Percentiles rank a stretch among this genome's conserved stretches.
These are phyloP conservation scores for Stenchaetothrips biformis DNA, from an alignment of 2,888 invertebrate genomes.

Conservation along the genomic window DNA sequence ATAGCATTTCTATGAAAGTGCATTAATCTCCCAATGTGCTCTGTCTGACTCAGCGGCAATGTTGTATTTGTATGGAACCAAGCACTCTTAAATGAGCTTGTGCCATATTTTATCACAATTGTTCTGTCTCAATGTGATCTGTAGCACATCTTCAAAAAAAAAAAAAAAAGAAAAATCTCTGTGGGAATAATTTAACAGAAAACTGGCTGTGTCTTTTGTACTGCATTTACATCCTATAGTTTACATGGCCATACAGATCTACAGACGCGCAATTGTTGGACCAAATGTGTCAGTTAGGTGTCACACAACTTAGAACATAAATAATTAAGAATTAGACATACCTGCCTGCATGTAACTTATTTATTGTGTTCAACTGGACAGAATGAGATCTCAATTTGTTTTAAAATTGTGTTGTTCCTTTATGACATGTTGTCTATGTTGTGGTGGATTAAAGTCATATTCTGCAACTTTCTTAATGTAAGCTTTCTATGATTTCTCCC, in stretches of 20 bases:
- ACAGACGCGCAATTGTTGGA: neutral
- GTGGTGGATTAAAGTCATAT: conserved; percentile 12
- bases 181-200: too few species aligned
- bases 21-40: too few species aligned
- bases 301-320: conserved; percentile 6
- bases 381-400: conserved; percentile 23
- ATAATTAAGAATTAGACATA: conserved; percentile 25
- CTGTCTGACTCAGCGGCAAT: too few species aligned
- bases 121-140: too few species aligned
- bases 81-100: too few species aligned
- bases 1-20: too few species aligned
- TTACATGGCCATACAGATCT: neutral
- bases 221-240: conserved; percentile 4
- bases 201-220: neutral
- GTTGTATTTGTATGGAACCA: too few species aligned
- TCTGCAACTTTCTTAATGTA: neutral
- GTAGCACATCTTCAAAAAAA: neutral
- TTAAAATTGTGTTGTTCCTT: conserved; percentile 25
- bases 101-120: too few species aligned
- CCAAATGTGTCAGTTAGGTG: conserved; percentile 3
- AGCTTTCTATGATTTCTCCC: neutral
- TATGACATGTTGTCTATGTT: conserved; percentile 13
- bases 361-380: conserved; percentile 23
- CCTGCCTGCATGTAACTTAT: conserved; percentile 14
- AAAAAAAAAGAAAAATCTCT: neutral